Conservation (phyloP, 2,797 vertebrate genomes). For the Monodelphis domestica region DNA sequence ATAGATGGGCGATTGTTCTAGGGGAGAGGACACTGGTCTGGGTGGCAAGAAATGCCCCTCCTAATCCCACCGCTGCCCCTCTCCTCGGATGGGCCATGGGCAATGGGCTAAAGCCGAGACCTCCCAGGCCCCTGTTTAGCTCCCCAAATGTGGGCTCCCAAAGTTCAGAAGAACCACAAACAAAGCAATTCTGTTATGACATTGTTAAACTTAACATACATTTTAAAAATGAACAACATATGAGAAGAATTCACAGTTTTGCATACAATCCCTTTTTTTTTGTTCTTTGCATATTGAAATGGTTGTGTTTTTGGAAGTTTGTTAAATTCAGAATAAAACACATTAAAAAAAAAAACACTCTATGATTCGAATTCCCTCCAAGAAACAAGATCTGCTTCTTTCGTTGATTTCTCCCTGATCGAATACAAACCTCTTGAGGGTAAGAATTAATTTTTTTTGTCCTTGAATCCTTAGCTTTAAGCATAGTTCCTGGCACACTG, state of each 20-base stretch:
- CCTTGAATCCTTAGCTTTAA: not conserved
- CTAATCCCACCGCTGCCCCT: not conserved
- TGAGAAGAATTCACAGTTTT: not conserved
- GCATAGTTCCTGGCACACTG: not conserved
- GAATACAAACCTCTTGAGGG: not conserved
- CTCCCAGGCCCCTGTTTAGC: not conserved
- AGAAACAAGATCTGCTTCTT: not conserved
- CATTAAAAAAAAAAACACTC: not conserved
- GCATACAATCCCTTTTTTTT: not conserved
- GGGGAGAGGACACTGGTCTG: not conserved
- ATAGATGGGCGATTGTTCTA: not conserved
- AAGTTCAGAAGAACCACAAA: not conserved
- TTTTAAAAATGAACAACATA: not conserved
- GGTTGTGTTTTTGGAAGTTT: not conserved
- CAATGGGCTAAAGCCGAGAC: not conserved
- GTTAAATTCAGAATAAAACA: not conserved
- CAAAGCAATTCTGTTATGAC: not conserved
- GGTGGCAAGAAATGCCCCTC: not conserved
- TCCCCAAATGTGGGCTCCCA: not conserved
- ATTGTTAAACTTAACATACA: not conserved
- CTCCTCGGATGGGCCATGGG: not conserved
- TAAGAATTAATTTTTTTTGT: not conserved
- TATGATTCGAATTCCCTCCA: not conserved
- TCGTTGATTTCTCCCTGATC: not conserved
- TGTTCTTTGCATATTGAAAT: not conserved